Conservation (phyloP, 2,113 vertebrate species). For the Otis tarda region DNA sequence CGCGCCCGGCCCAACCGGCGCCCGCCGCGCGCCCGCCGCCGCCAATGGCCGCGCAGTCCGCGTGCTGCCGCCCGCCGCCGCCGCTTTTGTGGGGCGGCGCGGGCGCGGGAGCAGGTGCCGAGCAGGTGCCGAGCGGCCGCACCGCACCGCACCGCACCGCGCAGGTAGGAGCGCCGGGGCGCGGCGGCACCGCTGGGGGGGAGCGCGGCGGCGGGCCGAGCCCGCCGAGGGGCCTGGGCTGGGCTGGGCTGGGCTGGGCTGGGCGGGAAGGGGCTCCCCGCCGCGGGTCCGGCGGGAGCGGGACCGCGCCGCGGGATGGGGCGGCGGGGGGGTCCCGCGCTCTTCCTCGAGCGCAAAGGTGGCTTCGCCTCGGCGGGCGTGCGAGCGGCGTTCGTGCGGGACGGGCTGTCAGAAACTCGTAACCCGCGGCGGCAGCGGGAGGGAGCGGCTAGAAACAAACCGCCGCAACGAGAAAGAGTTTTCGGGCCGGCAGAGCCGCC, state of each 20-base stretch:
- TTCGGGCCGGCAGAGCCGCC: not conserved
- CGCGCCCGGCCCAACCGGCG: not conserved
- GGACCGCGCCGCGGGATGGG: not conserved
- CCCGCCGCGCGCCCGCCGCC: not conserved
- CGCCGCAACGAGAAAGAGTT: not conserved
- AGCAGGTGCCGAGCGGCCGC: not conserved
- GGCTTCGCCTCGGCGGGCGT: not conserved
- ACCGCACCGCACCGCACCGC: not conserved
- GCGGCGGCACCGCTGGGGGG: not conserved
- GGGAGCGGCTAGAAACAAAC: not conserved
- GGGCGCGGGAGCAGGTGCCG: conserved; percentile 57
- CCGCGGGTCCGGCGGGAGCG: not conserved
- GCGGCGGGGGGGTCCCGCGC: not conserved
- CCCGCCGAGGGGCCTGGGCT: too few species aligned
- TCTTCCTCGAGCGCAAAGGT: not conserved
- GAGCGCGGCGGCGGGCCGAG: not conserved
- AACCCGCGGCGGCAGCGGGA: not conserved
- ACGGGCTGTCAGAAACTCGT: not conserved
- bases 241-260: not conserved
- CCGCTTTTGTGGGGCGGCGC: not conserved
- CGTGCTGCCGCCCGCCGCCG: conserved; percentile 38
- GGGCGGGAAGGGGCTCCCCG: not conserved
- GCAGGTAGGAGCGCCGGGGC: not conserved
- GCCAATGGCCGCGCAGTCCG: conserved; percentile 69
- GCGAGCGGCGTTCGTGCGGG: not conserved